Conservation (phyloP, 2,888 invertebrate genomes). For the Philereme transversata region DNA sequence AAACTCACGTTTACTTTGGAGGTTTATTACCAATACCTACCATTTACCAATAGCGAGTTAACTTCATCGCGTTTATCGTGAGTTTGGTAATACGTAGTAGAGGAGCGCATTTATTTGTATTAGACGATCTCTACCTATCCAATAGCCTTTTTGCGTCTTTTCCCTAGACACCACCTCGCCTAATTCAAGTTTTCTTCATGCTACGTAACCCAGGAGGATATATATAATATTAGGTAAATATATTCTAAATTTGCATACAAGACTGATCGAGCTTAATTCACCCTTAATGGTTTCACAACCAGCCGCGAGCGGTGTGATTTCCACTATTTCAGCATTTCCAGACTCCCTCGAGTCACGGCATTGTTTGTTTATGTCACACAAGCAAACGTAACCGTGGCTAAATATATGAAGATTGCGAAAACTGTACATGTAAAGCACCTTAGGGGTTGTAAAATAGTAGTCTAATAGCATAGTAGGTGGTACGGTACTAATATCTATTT, state of each 20-base stretch:
- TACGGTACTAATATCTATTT: too few species aligned
- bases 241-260: conserved; percentile 20
- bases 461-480: neutral
- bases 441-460: neutral
- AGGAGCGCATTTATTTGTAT: too few species aligned
- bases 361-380: conserved; percentile 9
- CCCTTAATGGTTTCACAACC: conserved; percentile 75
- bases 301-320: conserved; percentile 65
- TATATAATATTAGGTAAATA: neutral
- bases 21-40: too few species aligned
- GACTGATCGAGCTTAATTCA: conserved; percentile 72
- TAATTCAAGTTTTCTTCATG: too few species aligned
- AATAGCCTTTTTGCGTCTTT: too few species aligned
- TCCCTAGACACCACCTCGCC: too few species aligned
- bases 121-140: too few species aligned
- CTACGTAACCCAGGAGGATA: too few species aligned
- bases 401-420: conserved; percentile 6
- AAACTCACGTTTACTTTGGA: too few species aligned
- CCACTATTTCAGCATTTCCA: conserved; percentile 52
- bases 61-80: too few species aligned
- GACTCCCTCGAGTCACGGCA: conserved; percentile 60
- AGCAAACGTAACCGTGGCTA: conserved; percentile 6
- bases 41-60: too few species aligned
- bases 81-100: too few species aligned
- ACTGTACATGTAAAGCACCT: conserved; percentile 1